Evolutionary conservation across 1,140 invertebrate genomes (phyloP).

Genomic region (Zaprionus capensis): DNA sequence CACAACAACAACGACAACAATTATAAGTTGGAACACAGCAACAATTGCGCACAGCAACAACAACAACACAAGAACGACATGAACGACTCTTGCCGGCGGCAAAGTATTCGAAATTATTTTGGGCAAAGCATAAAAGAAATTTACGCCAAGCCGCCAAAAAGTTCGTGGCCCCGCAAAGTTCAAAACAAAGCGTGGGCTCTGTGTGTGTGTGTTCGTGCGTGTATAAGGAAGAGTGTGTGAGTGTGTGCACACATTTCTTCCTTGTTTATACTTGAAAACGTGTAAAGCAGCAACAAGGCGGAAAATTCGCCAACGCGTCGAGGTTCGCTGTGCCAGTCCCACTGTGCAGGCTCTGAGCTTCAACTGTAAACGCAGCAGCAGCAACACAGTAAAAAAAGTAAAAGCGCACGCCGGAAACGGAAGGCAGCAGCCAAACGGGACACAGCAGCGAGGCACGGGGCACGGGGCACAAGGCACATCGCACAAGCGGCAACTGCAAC

Average conservation of each 20-base stretch:
- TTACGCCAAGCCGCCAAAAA: conserved; percentile 35
- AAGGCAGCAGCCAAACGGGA: conserved; percentile 35
- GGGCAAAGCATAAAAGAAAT: conserved; percentile 21
- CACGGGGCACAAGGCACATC: background rate
- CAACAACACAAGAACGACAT: conserved; percentile 15
- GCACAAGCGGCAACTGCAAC: conserved; percentile 24
- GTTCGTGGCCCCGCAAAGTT: conserved; percentile 34
- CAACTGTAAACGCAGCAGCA: conserved; percentile 48
- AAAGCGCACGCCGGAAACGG: conserved; percentile 60
- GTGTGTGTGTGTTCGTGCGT: conserved; percentile 8
- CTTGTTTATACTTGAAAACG: conserved; percentile 51
- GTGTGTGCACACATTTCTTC: conserved; percentile 18
- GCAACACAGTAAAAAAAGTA: conserved; percentile 65
- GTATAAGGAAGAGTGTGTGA: conserved; percentile 6
- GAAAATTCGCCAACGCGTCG: conserved; percentile 39
- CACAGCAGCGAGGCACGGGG: conserved; percentile 31
- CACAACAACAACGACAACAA: conserved; percentile 35
- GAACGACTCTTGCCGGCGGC: conserved; percentile 4
- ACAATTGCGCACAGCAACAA: conserved; percentile 27
- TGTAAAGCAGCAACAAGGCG: conserved; percentile 48
- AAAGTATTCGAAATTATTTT: conserved; percentile 24
- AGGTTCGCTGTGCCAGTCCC: too few relatives aligned
- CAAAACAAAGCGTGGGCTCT: conserved; percentile 29
- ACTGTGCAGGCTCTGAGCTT: conserved; percentile 31
- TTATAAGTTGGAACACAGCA: conserved; percentile 13